phyloP scores from a whole-genome alignment of 1,140 invertebrate species.

The Drosophila prosaltans region DNA sequence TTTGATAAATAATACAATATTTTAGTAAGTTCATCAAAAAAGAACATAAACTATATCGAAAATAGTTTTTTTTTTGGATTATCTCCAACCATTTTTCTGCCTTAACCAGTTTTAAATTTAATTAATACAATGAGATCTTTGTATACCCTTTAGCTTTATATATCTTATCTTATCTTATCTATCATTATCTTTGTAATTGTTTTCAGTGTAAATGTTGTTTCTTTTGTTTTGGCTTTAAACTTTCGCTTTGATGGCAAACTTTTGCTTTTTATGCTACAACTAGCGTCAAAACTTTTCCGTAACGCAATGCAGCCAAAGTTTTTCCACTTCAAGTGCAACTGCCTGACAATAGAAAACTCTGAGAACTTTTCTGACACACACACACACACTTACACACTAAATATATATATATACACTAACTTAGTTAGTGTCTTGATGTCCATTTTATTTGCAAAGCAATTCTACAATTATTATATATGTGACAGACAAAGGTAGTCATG shows the following conservation, averaged over 20 bases:
- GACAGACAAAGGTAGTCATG: conserved; percentile 40
- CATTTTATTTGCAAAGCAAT: conserved; percentile 75
- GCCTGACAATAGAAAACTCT: conserved; percentile 58
- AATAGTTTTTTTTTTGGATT: too few species aligned
- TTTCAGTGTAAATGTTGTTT: conserved; percentile 25
- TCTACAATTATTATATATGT: conserved; percentile 76
- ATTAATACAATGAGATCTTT: too few species aligned
- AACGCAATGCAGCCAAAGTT: conserved; percentile 70
- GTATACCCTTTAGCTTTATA: too few species aligned
- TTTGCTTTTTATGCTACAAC: conserved; percentile 75
- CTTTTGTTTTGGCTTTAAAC: conserved; percentile 57
- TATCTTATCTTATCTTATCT: neutral
- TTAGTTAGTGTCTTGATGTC: conserved; percentile 74
- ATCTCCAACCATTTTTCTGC: too few species aligned
- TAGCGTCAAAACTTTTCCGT: conserved; percentile 57
- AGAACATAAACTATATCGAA: too few species aligned
- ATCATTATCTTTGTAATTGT: neutral
- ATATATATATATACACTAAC: conserved; percentile 58
- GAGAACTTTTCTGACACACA: conserved; percentile 67
- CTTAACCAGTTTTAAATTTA: too few species aligned
- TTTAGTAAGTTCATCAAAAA: too few species aligned
- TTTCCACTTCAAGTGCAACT: conserved; percentile 77
- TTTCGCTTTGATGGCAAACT: conserved; percentile 76
- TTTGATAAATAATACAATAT: too few species aligned
- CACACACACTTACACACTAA: conserved; percentile 27